Evolutionary conservation across 2,797 vertebrate species (phyloP), one percentile per base, ranked within the genome.

Genomic region (Sphenodon punctatus): DNA sequence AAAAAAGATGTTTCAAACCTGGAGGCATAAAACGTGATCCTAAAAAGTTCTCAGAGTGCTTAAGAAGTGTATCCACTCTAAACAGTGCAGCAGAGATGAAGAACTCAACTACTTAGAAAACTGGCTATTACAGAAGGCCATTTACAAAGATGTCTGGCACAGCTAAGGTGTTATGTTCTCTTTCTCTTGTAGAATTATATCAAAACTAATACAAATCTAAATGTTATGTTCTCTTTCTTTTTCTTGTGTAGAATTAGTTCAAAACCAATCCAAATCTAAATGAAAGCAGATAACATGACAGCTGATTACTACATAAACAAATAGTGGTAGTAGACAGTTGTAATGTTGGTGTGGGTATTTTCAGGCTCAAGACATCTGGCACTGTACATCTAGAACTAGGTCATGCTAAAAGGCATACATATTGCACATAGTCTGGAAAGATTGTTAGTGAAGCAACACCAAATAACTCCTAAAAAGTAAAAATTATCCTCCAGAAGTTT

Each of bases 281-380:
- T 75, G 76, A 46, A 61, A 84, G 83, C 75, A 75, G 49, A 16
- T n/a, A 72, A 39, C 0, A 0, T n/a, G 38, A n/a, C 49, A 73
- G 14, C 55, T 85, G 82, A 87, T 87, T 85, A 75, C 69, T 75
- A 61, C 14, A 72, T 46, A 78, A 88, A 79, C 70, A 83, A 86
- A 63, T 32, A 74, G 34, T 64, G 20, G 68, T 59, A 43, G 58
- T 48, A 22, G n/a, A n/a, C n/a, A n/a, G 38, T 83, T n/a, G 61
- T 75, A 72, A 34, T 72, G 67, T 81, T 74, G 74, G 20, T 5
- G 15, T 45, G 56, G 68, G 74, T 83, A 51, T 82, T 92, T 88
- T 75, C 78, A 42, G 75, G 75, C 16, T 58, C 1, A 2, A 56
- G 80, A 75, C 58, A 87, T 73, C 69, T 88, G 69, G 34, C 43